phyloP scores from a whole-genome alignment of 2,113 vertebrate genomes.

The Gymnarchus niloticus region DNA sequence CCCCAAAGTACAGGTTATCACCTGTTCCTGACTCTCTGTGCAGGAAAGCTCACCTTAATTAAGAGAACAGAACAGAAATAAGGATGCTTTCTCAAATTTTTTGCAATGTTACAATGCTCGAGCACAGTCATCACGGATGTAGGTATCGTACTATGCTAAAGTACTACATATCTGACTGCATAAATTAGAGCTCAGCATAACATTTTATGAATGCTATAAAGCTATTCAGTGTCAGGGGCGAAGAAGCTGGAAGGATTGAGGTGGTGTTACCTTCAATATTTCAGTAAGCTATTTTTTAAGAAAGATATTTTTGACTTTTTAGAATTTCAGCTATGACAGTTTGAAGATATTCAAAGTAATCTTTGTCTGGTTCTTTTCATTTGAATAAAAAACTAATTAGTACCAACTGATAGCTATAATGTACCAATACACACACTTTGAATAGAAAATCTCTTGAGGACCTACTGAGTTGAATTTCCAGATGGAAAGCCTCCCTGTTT shows the following conservation, averaged over 20 bases:
- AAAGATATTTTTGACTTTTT: background rate
- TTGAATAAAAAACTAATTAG: background rate
- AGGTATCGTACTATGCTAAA: background rate
- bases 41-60: constrained; percentile 14
- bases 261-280: too few relatives aligned
- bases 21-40: background rate
- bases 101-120: background rate
- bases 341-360: too few relatives aligned
- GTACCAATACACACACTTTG: background rate
- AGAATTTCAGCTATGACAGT: background rate
- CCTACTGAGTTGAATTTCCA: background rate
- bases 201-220: background rate
- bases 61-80: background rate
- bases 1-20: background rate
- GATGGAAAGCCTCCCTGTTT: background rate
- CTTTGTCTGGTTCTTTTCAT: too few relatives aligned
- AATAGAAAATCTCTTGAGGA: too few relatives aligned
- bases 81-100: background rate
- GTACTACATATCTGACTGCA: too few relatives aligned
- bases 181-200: too few relatives aligned
- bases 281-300: too few relatives aligned
- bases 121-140: background rate
- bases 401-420: background rate
- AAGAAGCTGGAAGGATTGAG: too few relatives aligned
- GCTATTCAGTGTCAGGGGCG: background rate